phyloP scores from a whole-genome alignment of 2,888 invertebrate genomes.

The Gerosis bhagava region DNA sequence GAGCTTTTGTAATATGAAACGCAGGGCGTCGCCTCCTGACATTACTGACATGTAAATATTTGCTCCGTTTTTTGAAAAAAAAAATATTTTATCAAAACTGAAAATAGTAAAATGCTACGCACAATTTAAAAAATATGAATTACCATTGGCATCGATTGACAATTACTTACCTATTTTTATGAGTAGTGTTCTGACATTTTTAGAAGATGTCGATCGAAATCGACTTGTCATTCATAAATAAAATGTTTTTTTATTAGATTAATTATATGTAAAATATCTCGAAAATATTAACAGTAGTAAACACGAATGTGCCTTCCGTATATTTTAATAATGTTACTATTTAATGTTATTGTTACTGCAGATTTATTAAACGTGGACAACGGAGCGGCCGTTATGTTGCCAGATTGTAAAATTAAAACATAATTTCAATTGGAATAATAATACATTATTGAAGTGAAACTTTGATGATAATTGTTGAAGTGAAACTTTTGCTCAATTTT shows the following conservation, averaged over 20 bases:
- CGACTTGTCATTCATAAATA: too few species aligned
- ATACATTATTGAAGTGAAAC: too few species aligned
- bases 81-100: constrained; percentile 34
- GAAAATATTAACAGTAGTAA: background rate
- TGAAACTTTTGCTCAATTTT: too few species aligned
- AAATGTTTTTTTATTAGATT: background rate
- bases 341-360: too few species aligned
- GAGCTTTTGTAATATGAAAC: constrained; percentile 18
- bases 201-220: background rate
- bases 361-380: too few species aligned
- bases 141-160: too few species aligned
- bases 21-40: constrained; percentile 20
- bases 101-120: constrained; percentile 42
- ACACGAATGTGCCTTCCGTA: background rate
- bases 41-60: constrained; percentile 31
- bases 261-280: background rate
- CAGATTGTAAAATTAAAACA: too few species aligned
- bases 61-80: constrained; percentile 28
- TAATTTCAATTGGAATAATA: too few species aligned
- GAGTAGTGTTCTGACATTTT: background rate
- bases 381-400: too few species aligned
- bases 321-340: too few species aligned
- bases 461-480: too few species aligned
- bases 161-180: constrained; percentile 6
- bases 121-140: constrained; percentile 30